phyloP scores from a whole-genome alignment of 2,888 invertebrate genomes.

The Nomada fucata region DNA sequence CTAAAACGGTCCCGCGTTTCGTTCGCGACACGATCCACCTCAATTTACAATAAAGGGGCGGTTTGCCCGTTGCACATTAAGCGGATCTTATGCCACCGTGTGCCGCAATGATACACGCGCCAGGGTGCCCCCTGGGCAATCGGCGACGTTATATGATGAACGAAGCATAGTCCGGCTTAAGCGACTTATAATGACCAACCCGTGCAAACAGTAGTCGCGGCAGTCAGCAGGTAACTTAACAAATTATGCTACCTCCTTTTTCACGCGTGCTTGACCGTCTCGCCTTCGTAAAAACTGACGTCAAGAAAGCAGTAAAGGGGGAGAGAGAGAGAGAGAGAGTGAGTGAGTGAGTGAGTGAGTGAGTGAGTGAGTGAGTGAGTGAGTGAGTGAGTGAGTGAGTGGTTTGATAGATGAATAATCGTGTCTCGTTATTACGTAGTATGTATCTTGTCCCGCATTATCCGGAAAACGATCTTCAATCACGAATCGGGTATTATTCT shows the following conservation, averaged over 20 bases:
- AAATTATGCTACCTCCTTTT: constrained; percentile 44
- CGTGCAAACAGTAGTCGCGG: constrained; percentile 46
- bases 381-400: neutral
- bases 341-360: too few relatives aligned
- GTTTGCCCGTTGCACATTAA: constrained; percentile 31
- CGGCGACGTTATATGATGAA: constrained; percentile 37
- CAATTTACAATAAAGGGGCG: constrained; percentile 30
- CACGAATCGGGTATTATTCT: neutral
- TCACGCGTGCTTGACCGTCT: constrained; percentile 36
- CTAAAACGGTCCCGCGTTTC: too few relatives aligned
- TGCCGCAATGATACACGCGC: constrained; percentile 21
- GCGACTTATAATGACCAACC: constrained; percentile 61
- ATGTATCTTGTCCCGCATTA: neutral
- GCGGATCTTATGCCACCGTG: neutral
- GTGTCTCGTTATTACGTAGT: constrained; percentile 1
- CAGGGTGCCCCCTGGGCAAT: neutral
- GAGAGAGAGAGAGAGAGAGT: neutral
- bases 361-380: too few relatives aligned
- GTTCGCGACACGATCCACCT: neutral
- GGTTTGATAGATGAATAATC: neutral
- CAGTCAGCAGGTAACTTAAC: constrained; percentile 44
- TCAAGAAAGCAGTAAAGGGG: neutral
- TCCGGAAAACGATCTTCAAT: constrained; percentile 6
- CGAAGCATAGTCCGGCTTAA: constrained; percentile 43
- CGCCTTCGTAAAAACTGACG: neutral